Evolutionary conservation across 2,888 invertebrate species (phyloP), one percentile per base, ranked within the genome.

Genomic region (Resseliella maxima): DNA sequence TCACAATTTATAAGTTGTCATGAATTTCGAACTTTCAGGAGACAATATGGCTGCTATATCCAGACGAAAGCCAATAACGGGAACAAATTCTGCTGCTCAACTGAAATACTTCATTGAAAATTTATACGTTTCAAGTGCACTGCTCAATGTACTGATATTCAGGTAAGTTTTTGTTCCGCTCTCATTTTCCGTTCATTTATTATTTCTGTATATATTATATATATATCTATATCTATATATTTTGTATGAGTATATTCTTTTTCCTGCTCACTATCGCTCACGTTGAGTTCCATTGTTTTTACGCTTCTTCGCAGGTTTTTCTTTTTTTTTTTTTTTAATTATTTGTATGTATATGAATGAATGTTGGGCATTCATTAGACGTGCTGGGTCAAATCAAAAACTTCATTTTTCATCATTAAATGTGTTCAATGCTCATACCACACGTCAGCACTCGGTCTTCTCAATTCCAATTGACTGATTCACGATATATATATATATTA

Each of bases 21-120:
- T 41, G 41, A n/a, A 64, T 38, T 83, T 72, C n/a, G 3, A 81
- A 38, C 46, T 85, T 85, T 81, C 93, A 96, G 97, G 96, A 90
- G 96, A 97, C 93, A 96, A 96, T 92, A 96, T 96, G 94, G 96
- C 97, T 89, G 96, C 97, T 88, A 96, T 96, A 89, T 93, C 96
- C 89, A 94, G 96, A 90, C 94, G 96, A 90, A 96, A 95, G 91
- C 93, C 93, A 88, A 45, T 41, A 45, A 27, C 85, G 45, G 85
- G 85, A 85, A 91, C 91, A 87, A 81, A 41, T 86, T 91, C 91
- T 88, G 91, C 91, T 87, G 90, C 90, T 89, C 90, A 90, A 88
- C 89, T 91, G 88, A 89, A 90, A 89, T 81, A 83, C 35, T 50
- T 85, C 64, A 85, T 87, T 64, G 89, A 89, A 89, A 90, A 90